phyloP scores from a whole-genome alignment of 2,113 vertebrate genomes.

The Cinclus mexicanus region DNA sequence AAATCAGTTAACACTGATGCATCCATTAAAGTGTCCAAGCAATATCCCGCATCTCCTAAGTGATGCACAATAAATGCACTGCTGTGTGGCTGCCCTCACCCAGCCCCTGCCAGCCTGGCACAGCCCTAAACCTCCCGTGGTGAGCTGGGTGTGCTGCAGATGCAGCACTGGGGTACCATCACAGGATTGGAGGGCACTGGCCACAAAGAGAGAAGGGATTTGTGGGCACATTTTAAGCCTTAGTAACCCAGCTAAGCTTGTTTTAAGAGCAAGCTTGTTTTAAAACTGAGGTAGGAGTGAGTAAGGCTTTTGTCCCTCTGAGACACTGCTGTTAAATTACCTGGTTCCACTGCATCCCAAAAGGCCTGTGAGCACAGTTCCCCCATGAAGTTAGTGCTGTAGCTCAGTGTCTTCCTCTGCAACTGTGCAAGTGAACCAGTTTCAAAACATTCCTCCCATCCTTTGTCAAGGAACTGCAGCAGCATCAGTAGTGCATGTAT shows the following conservation, averaged over 20 bases:
- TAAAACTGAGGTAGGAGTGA: neutral
- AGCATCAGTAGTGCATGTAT: neutral
- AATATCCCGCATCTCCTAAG: conserved; percentile 45
- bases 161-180: neutral
- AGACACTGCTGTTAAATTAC: neutral
- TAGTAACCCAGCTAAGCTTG: neutral
- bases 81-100: neutral
- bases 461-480: neutral
- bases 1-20: conserved; percentile 65
- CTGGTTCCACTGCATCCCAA: neutral
- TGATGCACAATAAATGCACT: conserved; percentile 4
- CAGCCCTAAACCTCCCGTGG: neutral
- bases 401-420: neutral
- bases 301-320: neutral
- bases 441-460: neutral
- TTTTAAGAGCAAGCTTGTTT: neutral
- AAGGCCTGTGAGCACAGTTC: neutral
- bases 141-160: neutral
- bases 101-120: neutral
- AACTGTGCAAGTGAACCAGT: neutral
- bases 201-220: neutral
- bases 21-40: conserved; percentile 55
- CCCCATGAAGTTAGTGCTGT: neutral
- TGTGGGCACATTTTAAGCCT: neutral
- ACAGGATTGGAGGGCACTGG: neutral